Percentiles rank a stretch among this genome's conserved stretches.
Conservation (phyloP, 64 coral and sea anemone species). For the Dendrophyllia cribrosa region DNA sequence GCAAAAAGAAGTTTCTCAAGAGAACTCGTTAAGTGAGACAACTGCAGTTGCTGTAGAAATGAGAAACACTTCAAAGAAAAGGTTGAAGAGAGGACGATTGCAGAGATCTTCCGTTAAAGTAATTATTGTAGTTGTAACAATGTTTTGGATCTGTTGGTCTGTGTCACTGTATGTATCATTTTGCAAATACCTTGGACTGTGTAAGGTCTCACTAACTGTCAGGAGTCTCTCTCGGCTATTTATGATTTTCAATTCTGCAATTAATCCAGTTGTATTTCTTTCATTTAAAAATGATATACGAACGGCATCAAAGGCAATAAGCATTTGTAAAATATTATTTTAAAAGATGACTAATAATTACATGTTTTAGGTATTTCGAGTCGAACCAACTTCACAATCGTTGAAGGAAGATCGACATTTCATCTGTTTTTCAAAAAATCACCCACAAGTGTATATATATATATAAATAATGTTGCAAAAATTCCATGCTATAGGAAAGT, state of each 20-base stretch:
- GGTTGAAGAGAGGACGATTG: not conserved
- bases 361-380: not conserved
- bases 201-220: not conserved
- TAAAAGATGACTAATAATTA: not conserved
- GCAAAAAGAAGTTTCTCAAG: not conserved
- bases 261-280: conserved; percentile 10
- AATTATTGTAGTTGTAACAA: not conserved
- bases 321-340: not conserved
- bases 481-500: no score
- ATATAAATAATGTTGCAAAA: no score
- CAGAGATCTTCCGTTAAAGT: conserved; percentile 35
- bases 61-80: not conserved
- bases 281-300: conserved; percentile 24
- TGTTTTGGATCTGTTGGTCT: conserved; percentile 33
- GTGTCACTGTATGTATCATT: conserved; percentile 44
- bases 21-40: not conserved
- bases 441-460: no score
- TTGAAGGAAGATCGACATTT: no score
- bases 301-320: not conserved
- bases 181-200: conserved; percentile 27
- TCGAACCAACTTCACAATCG: not conserved
- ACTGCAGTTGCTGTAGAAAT: not conserved
- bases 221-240: conserved; percentile 14
- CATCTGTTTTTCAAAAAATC: no score
- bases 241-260: conserved; percentile 2